These are phyloP conservation scores for Orchestes rusci DNA, from an alignment of 2,888 invertebrate genomes.

Conservation along the genomic window DNA sequence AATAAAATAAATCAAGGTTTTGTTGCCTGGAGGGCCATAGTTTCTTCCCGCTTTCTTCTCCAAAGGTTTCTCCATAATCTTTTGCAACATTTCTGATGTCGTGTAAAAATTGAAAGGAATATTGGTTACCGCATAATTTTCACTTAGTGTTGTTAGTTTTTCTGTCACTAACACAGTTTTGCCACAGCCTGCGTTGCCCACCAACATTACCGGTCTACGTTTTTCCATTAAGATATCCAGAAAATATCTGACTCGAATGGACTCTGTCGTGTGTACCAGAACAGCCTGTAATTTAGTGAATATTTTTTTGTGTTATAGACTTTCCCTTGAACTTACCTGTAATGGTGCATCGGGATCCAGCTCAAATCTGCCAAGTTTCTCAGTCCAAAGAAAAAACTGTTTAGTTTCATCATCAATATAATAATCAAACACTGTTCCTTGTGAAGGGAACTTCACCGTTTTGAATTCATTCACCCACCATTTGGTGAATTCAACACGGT, in stretches of 20 bases:
- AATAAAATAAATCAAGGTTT: conserved; percentile 88
- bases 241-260: conserved; percentile 82
- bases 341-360: conserved; percentile 86
- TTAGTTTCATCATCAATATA: conserved; percentile 87
- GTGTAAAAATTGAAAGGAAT: conserved; percentile 97
- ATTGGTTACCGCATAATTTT: conserved; percentile 82
- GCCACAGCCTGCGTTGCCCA: conserved; percentile 88
- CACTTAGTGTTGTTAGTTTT: conserved; percentile 65
- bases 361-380: conserved; percentile 83
- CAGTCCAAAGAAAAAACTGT: conserved; percentile 84
- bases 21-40: conserved; percentile 92
- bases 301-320: neutral
- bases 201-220: conserved; percentile 88
- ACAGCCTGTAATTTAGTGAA: conserved; percentile 57
- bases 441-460: conserved; percentile 82
- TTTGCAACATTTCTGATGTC: conserved; percentile 87
- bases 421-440: conserved; percentile 92
- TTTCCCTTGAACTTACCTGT: conserved; percentile 50
- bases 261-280: conserved; percentile 89
- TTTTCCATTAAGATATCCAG: conserved; percentile 83
- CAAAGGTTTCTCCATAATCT: conserved; percentile 86
- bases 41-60: conserved; percentile 94
- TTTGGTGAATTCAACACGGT: conserved; percentile 82
- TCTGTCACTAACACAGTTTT: conserved; percentile 81
- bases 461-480: conserved; percentile 98